Base-by-base conservation (phyloP, 2,888 invertebrate species). In the Asteroscopus sphinx region DNA sequence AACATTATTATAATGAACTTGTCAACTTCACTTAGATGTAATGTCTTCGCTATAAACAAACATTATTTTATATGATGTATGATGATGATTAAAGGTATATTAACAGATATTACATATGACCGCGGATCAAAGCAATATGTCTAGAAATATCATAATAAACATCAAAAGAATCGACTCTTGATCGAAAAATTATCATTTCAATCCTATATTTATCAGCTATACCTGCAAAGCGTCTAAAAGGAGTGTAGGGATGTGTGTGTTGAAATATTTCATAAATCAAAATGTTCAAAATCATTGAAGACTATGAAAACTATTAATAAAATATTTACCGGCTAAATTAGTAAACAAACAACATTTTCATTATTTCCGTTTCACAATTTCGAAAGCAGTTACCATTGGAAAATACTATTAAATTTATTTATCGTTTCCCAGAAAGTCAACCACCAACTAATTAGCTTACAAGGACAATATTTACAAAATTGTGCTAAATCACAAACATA, bases 1-100 rank as follows among this genome's bases (percentile, higher is more conserved):
- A 68, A n/a, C n/a, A n/a, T n/a, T n/a, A n/a, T n/a, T 64, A 54
- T 66, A 55, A 69, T 74, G 76, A 74, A 73, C 64, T 73, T 62
- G 55, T 61, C 74, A 68, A 56, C 61, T 67, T 48, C 37, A 49
- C 51, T 58, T 58, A 61, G 49, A 55, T 47, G 45, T 47, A 59
- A 49, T 46, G 45, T 49, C 54, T 66, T 54, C 37, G 44, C 36
- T 49, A 37, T 51, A 56, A 58, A 58, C 53, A 55, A 66, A 66
- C 59, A 65, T 25, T 11, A 33, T 49, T 49, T 32, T 42, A 35
- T 51, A 30, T 41, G 26, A 30, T 37, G 46, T 26, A 47, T 46
- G 32, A 32, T 51, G 13, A 42, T 55, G 7, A 39, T 49, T 67
- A 16, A 15, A 15, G 32, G 7, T 28, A 17, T 2, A 26, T 49